These are phyloP conservation scores for Pinctada fucata DNA, from an alignment of 2,888 invertebrate genomes.

Conservation along the genomic window DNA sequence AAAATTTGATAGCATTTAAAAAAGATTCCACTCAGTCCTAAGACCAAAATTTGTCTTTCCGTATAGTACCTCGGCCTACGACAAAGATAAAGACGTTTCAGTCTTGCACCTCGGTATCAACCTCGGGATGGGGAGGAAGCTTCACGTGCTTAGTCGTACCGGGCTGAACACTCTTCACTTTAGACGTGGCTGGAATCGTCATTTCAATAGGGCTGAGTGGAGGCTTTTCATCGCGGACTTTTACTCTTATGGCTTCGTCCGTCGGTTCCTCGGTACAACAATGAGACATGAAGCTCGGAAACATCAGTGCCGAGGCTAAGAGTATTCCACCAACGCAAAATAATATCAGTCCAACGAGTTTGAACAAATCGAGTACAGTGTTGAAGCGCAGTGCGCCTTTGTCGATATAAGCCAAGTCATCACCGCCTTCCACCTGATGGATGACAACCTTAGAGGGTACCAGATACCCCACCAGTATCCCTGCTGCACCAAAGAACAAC, in stretches of 20 bases:
- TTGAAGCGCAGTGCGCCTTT: constrained; percentile 77
- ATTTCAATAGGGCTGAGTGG: constrained; percentile 70
- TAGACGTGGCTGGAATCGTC: constrained; percentile 74
- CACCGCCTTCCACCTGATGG: constrained; percentile 72
- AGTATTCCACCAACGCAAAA: constrained; percentile 79
- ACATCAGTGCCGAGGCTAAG: constrained; percentile 77
- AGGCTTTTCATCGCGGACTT: constrained; percentile 59
- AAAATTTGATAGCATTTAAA: not conserved
- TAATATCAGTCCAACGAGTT: constrained; percentile 78
- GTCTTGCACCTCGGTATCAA: not conserved
- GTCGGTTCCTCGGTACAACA: constrained; percentile 74
- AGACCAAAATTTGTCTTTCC: too few species aligned
- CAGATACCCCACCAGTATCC: constrained; percentile 78
- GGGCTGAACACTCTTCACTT: constrained; percentile 75
- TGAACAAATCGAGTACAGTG: constrained; percentile 78
- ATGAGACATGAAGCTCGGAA: constrained; percentile 77
- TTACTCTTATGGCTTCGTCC: constrained; percentile 66
- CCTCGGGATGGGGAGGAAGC: not conserved
- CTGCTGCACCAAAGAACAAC: constrained; percentile 77
- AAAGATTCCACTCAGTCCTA: not conserved
- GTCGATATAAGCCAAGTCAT: constrained; percentile 72
- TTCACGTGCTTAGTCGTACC: not conserved
- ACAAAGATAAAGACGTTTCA: not conserved
- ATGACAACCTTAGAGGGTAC: constrained; percentile 77
- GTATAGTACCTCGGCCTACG: too few species aligned